Evolutionary conservation across 2,888 invertebrate species (phyloP).

Genomic region (Ormia ochracea): DNA sequence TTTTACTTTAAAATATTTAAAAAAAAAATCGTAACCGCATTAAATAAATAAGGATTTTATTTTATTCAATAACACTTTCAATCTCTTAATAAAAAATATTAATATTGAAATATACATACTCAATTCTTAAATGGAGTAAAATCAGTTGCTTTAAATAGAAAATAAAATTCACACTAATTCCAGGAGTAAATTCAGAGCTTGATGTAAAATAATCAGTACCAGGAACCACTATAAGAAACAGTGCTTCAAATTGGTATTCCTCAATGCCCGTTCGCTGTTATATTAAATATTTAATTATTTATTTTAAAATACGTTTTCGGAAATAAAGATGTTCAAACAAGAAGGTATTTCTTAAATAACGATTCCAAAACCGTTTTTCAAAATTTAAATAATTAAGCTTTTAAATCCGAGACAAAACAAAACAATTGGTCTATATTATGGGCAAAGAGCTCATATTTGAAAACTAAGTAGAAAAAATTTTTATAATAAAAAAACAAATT

Average conservation of each 20-base stretch:
- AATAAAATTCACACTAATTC: background rate
- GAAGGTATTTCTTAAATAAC: background rate
- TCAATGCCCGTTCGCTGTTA: too few relatives aligned
- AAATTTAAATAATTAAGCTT: background rate
- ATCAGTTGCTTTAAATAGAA: slow-evolving; percentile 7
- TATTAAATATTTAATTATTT: too few relatives aligned
- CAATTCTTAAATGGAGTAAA: background rate
- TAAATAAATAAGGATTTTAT: slow-evolving; percentile 16
- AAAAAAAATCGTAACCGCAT: slow-evolving; percentile 32
- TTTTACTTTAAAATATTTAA: background rate
- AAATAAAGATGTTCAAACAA: too few relatives aligned
- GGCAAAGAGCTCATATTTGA: too few relatives aligned
- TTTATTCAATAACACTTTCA: background rate
- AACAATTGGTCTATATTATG: too few relatives aligned
- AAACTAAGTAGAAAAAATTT: too few relatives aligned
- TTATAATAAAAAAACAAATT: too few relatives aligned
- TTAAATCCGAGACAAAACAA: too few relatives aligned
- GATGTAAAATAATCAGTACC: background rate
- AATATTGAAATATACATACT: background rate
- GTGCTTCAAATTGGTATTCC: background rate
- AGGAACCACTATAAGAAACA: background rate
- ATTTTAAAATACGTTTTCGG: too few relatives aligned
- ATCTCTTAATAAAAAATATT: slow-evolving; percentile 9
- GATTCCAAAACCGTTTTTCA: background rate
- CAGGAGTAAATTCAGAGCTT: background rate